phyloP scores from a whole-genome alignment of 2,888 invertebrate species.

The Trissolcus japonicus region DNA sequence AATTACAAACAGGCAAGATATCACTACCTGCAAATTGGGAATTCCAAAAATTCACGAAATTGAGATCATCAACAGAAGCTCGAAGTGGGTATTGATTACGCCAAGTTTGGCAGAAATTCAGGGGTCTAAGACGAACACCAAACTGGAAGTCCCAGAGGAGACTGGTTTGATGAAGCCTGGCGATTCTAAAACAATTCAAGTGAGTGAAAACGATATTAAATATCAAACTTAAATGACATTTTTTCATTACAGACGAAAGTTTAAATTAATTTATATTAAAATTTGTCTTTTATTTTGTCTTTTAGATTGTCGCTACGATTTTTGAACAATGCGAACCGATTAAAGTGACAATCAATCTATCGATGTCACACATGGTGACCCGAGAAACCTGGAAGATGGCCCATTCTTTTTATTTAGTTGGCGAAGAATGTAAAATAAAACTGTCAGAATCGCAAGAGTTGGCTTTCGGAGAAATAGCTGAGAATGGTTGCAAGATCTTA shows the following conservation, averaged over 20 bases:
- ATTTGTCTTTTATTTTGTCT: conserved; percentile 20
- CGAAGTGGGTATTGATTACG: conserved; percentile 69
- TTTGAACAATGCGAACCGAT: conserved; percentile 64
- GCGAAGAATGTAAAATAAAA: conserved; percentile 66
- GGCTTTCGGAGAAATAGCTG: conserved; percentile 63
- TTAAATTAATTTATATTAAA: conserved; percentile 35
- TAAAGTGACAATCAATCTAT: conserved; percentile 64
- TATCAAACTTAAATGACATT: too few species aligned
- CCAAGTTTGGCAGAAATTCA: conserved; percentile 64
- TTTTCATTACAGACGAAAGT: too few species aligned
- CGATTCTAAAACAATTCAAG: conserved; percentile 58
- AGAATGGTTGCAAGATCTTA: conserved; percentile 60
- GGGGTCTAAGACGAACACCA: conserved; percentile 65
- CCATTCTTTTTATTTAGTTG: conserved; percentile 69
- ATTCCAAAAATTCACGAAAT: conserved; percentile 66
- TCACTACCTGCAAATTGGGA: conserved; percentile 69
- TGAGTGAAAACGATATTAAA: conserved; percentile 53
- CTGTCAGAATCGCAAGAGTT: conserved; percentile 59
- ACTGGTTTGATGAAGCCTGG: conserved; percentile 65
- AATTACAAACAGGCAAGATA: conserved; percentile 45
- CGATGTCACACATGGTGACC: conserved; percentile 69
- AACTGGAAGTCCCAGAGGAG: conserved; percentile 63
- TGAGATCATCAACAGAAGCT: conserved; percentile 68
- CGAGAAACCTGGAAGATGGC: conserved; percentile 64
- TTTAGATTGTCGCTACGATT: conserved; percentile 66